A percentile compares a stretch with the other conserved stretches of the same genome.
These are phyloP conservation scores for Heteropelma amictum DNA, from an alignment of 2,888 invertebrate genomes.

Conservation along the genomic window DNA sequence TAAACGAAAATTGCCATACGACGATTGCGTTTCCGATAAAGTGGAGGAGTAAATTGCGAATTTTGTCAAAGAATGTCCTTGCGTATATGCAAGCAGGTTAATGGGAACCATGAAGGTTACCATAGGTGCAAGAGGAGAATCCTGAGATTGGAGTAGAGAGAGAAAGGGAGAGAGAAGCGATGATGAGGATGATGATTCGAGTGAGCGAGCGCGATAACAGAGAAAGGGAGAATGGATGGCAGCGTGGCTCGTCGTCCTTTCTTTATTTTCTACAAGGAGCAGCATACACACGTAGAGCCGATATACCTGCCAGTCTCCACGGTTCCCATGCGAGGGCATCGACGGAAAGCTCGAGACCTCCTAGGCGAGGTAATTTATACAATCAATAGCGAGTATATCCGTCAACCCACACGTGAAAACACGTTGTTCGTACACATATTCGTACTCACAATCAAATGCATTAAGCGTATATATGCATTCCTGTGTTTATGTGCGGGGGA, in stretches of 20 bases:
- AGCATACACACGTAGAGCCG: constrained; percentile 15
- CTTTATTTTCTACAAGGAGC: constrained; percentile 22
- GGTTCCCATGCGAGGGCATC: constrained; percentile 33
- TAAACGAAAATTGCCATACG: no score
- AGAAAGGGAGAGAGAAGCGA: no score
- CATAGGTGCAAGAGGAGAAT: constrained; percentile 16
- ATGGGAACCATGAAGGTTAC: constrained; percentile 13
- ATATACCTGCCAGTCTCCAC: constrained; percentile 11
- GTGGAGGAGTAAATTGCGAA: not conserved
- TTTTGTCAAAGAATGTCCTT: constrained; percentile 7
- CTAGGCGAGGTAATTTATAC: constrained; percentile 37
- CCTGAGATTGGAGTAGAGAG: no score
- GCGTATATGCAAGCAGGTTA: not conserved
- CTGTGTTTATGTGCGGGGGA: not conserved
- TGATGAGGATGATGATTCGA: no score
- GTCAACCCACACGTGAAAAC: constrained; percentile 42
- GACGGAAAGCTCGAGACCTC: constrained; percentile 21
- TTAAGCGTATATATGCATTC: not conserved
- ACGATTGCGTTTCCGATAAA: no score
- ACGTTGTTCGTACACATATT: not conserved
- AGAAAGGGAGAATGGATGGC: constrained; percentile 40
- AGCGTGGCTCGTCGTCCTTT: constrained; percentile 26
- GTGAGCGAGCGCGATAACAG: constrained; percentile 32
- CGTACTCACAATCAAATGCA: not conserved
- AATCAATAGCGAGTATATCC: constrained; percentile 36